Conservation (phyloP, 2,113 vertebrate species). For the Macquaria ambigua region DNA sequence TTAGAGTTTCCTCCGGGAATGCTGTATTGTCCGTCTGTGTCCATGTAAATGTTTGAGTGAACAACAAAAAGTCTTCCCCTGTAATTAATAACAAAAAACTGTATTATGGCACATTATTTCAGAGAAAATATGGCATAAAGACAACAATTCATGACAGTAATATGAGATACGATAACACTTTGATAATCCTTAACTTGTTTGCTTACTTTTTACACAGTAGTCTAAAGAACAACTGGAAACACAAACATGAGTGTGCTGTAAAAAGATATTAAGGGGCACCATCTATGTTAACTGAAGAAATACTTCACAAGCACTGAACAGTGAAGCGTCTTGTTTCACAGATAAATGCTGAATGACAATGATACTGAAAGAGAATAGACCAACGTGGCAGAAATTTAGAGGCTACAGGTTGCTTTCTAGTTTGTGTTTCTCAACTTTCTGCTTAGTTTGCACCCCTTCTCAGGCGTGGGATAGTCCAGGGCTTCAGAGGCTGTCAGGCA, state of each 20-base stretch:
- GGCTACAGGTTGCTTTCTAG: conserved; percentile 13
- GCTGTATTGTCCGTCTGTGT: conserved; percentile 11
- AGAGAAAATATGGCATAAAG: conserved; percentile 27
- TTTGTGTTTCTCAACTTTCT: conserved; percentile 26
- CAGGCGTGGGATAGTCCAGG: conserved; percentile 19
- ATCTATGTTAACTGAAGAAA: not conserved
- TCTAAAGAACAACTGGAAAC: conserved; percentile 28
- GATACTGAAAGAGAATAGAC: not conserved
- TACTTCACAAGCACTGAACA: not conserved
- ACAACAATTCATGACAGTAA: conserved; percentile 15
- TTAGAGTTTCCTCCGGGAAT: conserved; percentile 24
- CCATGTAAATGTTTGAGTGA: conserved; percentile 15
- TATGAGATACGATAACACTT: conserved; percentile 20
- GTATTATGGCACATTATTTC: conserved; percentile 25
- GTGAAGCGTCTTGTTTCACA: conserved; percentile 16
- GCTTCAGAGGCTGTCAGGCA: conserved; percentile 13
- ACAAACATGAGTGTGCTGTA: conserved; percentile 4
- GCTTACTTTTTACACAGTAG: conserved; percentile 27
- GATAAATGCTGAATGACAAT: conserved; percentile 1
- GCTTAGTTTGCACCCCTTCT: conserved; percentile 15
- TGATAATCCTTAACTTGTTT: conserved; percentile 20
- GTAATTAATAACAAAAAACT: conserved; percentile 18
- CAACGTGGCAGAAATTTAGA: conserved; percentile 23
- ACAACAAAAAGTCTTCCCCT: conserved; percentile 14
- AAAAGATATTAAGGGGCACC: not conserved